Conservation (phyloP, 2,888 invertebrate species). For the Aporophyla nigra region DNA sequence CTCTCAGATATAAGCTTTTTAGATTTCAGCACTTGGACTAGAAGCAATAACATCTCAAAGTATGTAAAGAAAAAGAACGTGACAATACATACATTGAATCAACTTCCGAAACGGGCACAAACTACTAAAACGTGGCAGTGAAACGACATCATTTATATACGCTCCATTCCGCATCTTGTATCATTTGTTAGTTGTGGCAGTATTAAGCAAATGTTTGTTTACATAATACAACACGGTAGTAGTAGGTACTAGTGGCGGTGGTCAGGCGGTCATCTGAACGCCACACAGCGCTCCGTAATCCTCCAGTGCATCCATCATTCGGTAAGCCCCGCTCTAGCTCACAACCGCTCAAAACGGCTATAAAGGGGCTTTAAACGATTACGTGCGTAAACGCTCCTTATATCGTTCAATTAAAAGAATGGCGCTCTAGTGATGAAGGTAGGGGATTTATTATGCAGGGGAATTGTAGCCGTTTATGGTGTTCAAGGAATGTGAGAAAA, state of each 20-base stretch:
- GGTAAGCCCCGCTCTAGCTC: constrained; percentile 81
- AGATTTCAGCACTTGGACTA: neutral
- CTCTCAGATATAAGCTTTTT: neutral
- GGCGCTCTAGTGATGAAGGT: constrained; percentile 51
- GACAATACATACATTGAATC: constrained; percentile 30
- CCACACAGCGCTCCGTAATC: constrained; percentile 78
- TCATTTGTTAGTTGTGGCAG: constrained; percentile 65
- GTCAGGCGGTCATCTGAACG: constrained; percentile 71
- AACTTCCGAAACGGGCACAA: constrained; percentile 32
- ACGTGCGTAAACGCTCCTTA: constrained; percentile 81
- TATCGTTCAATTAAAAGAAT: constrained; percentile 74
- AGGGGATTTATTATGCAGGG: constrained; percentile 39
- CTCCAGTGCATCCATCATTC: constrained; percentile 84
- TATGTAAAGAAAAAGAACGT: constrained; percentile 36
- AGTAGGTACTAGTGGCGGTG: constrained; percentile 54
- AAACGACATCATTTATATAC: constrained; percentile 60
- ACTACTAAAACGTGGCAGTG: constrained; percentile 40
- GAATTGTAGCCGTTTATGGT: constrained; percentile 36
- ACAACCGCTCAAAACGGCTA: constrained; percentile 82
- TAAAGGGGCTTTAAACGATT: constrained; percentile 82
- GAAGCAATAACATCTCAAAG: constrained; percentile 14
- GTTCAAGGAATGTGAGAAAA: constrained; percentile 50
- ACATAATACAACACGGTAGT: constrained; percentile 60
- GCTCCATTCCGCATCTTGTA: constrained; percentile 57
- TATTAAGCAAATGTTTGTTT: constrained; percentile 63